phyloP scores from a whole-genome alignment of 1,140 invertebrate species.

The Phymastichus coffea region DNA sequence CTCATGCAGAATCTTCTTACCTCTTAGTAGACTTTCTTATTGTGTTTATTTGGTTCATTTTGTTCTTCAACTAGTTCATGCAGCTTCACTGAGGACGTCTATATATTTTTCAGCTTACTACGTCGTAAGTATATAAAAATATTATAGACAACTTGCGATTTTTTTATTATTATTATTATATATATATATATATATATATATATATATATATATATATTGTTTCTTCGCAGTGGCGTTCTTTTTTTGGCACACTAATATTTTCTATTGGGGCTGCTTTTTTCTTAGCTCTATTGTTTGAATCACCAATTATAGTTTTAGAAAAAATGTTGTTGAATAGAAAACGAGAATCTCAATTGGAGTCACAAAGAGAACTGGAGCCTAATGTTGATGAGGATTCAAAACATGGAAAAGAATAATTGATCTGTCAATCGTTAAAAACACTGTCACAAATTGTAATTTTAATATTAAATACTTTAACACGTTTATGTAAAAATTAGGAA shows the following conservation, averaged over 20 bases:
- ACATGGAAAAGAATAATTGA: not conserved
- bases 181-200: too few relatives aligned
- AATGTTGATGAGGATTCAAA: not conserved
- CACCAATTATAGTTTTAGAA: slow-evolving; percentile 22
- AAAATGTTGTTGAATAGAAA: slow-evolving; percentile 14
- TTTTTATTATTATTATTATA: not conserved
- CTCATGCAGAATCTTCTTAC: slow-evolving; percentile 57
- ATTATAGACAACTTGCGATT: not conserved
- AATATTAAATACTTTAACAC: not conserved
- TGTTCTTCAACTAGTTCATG: slow-evolving; percentile 20
- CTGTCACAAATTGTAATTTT: too few relatives aligned
- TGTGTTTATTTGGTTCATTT: slow-evolving; percentile 60
- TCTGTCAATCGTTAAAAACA: too few relatives aligned
- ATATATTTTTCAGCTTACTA: not conserved
- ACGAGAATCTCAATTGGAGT: not conserved
- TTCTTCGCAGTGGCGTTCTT: slow-evolving; percentile 8
- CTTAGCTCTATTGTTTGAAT: slow-evolving; percentile 20
- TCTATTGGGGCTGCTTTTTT: not conserved
- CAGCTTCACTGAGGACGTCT: slow-evolving; percentile 7
- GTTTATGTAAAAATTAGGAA: not conserved
- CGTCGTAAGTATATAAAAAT: not conserved
- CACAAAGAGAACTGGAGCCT: not conserved
- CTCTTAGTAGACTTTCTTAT: slow-evolving; percentile 61
- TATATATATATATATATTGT: not conserved
- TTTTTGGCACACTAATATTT: not conserved